phyloP scores from a whole-genome alignment of 2,888 invertebrate genomes.

The Ormia ochracea region DNA sequence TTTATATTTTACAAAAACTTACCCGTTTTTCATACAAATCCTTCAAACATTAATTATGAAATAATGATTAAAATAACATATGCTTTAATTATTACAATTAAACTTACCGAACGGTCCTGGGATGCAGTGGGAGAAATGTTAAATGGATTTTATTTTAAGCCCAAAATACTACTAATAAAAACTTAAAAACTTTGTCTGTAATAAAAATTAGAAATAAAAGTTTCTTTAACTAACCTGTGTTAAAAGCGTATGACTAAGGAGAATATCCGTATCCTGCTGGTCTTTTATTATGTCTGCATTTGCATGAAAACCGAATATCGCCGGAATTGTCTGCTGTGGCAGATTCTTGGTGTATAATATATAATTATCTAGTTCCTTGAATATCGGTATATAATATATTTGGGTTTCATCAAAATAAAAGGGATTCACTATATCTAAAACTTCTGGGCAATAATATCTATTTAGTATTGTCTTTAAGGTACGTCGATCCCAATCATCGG shows the following conservation, averaged over 20 bases:
- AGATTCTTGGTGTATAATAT: conserved; percentile 82
- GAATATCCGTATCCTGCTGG: conserved; percentile 87
- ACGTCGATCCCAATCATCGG: conserved; percentile 96
- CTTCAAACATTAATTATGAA: conserved; percentile 72
- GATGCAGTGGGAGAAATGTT: conserved; percentile 7
- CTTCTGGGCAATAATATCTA: conserved; percentile 86
- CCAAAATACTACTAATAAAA: not conserved
- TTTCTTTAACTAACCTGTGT: conserved; percentile 82
- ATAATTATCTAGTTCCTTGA: conserved; percentile 85
- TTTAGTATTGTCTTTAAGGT: conserved; percentile 88
- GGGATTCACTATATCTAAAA: conserved; percentile 80
- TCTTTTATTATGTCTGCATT: conserved; percentile 96
- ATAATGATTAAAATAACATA: conserved; percentile 13
- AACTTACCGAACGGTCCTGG: conserved; percentile 77
- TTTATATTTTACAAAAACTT: conserved; percentile 63
- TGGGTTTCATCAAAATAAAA: conserved; percentile 84
- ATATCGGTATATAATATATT: conserved; percentile 84
- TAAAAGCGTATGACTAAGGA: conserved; percentile 84
- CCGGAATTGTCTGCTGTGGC: conserved; percentile 87
- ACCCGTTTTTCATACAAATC: conserved; percentile 77
- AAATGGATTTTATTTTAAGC: not conserved
- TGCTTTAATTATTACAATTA: conserved; percentile 62
- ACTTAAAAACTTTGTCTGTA: not conserved
- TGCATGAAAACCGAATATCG: conserved; percentile 93
- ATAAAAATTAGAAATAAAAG: not conserved